These are phyloP conservation scores for Lontra canadensis DNA, from an alignment of 2,113 vertebrate species.

Conservation along the genomic window DNA sequence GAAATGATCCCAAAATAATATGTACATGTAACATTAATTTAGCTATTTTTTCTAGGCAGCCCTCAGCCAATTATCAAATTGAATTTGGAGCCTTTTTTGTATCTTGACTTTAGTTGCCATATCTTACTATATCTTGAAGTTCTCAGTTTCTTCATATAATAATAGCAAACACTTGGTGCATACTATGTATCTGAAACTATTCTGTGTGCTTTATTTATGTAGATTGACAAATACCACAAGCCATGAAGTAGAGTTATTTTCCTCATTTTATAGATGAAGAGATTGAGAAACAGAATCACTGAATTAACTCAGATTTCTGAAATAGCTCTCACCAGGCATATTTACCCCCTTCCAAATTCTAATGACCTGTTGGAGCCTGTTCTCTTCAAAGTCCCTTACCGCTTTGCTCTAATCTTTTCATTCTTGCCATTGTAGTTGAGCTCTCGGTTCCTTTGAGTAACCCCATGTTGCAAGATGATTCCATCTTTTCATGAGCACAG, in stretches of 20 bases:
- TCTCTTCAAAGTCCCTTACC: background rate
- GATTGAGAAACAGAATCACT: background rate
- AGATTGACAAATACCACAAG: background rate
- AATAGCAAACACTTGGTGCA: background rate
- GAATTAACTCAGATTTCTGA: background rate
- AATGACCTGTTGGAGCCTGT: background rate
- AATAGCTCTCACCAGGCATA: background rate
- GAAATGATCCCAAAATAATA: background rate
- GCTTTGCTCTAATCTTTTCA: background rate
- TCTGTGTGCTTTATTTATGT: background rate
- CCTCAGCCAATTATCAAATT: background rate
- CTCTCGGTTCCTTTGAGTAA: background rate
- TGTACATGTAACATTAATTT: background rate
- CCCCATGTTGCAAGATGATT: background rate
- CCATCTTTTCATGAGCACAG: background rate
- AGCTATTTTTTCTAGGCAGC: background rate
- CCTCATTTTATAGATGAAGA: background rate
- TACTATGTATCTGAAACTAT: background rate
- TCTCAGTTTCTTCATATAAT: background rate
- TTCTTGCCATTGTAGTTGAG: background rate
- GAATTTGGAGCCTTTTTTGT: background rate
- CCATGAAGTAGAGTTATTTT: background rate
- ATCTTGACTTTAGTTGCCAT: background rate
- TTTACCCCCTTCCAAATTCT: background rate
- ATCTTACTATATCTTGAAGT: background rate